Conservation (phyloP, 2,888 invertebrate genomes). For the Drosophila putrida region DNA sequence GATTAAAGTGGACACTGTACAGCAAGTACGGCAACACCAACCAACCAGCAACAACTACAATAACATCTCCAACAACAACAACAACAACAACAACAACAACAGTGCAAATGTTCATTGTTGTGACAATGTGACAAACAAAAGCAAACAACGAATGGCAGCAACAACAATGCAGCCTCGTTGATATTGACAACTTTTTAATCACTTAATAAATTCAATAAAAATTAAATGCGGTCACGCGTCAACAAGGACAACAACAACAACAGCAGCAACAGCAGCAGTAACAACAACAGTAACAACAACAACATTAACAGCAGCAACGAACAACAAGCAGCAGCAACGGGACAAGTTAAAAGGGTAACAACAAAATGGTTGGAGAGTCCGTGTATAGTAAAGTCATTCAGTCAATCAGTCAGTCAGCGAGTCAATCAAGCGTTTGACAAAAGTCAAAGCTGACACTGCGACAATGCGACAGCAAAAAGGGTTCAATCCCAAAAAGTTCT, state of each 20-base stretch:
- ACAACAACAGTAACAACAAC: conserved; percentile 13
- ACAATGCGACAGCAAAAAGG: conserved; percentile 59
- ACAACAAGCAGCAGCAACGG: background rate
- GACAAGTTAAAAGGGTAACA: conserved; percentile 33
- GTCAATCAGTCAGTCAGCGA: conserved; percentile 30
- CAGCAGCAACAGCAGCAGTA: conserved; percentile 56
- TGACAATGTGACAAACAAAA: conserved; percentile 75
- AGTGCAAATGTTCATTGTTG: conserved; percentile 52
- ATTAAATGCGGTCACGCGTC: conserved; percentile 84
- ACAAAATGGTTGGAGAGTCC: background rate
- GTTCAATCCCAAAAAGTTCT: conserved; percentile 27
- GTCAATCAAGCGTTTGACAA: conserved; percentile 64
- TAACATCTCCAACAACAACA: conserved; percentile 29
- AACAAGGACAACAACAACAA: conserved; percentile 60
- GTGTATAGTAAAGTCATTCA: conserved; percentile 23
- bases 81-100: conserved; percentile 20
- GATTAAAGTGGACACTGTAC: conserved; percentile 69
- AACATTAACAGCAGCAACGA: background rate
- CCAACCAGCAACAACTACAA: conserved; percentile 11
- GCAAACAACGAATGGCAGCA: conserved; percentile 43
- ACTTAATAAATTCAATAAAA: conserved; percentile 85
- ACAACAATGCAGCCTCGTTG: conserved; percentile 71
- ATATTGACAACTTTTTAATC: conserved; percentile 85
- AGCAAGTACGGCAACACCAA: conserved; percentile 33
- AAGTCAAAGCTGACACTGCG: conserved; percentile 60